phyloP scores from a whole-genome alignment of 2,888 invertebrate species.

The Orthosia cruda region DNA sequence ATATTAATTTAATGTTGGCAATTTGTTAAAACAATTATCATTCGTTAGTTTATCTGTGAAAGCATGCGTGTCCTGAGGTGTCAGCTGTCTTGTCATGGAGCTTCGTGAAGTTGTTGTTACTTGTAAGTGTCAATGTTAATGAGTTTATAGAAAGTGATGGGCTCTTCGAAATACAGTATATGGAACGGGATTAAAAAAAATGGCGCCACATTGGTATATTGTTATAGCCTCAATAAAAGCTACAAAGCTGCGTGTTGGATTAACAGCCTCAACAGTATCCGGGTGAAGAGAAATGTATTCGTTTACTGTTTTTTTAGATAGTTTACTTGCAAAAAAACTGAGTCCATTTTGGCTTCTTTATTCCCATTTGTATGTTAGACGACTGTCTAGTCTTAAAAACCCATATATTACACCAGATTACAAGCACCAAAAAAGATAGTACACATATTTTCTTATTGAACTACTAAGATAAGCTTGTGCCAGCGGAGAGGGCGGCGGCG shows the following conservation, averaged over 20 bases:
- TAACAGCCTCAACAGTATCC: neutral
- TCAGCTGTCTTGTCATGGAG: constrained; percentile 37
- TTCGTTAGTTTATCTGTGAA: constrained; percentile 47
- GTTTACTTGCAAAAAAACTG: neutral
- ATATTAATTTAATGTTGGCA: constrained; percentile 43
- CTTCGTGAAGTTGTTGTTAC: constrained; percentile 7
- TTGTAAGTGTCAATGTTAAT: constrained; percentile 29
- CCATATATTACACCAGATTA: constrained; percentile 5
- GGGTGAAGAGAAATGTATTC: neutral
- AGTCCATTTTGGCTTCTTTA: neutral
- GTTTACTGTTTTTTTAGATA: neutral
- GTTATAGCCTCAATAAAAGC: neutral
- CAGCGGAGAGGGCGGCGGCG: constrained; percentile 30
- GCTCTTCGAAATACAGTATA: neutral
- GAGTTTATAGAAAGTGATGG: neutral
- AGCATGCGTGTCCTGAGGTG: constrained; percentile 29
- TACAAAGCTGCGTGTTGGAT: too few relatives aligned
- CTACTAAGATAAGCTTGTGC: constrained; percentile 39
- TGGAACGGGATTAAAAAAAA: neutral
- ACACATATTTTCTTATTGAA: constrained; percentile 3
- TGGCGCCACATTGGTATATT: neutral
- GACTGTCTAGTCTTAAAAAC: constrained; percentile 6
- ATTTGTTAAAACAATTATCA: constrained; percentile 44
- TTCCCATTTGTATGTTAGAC: neutral
- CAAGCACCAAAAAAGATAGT: constrained; percentile 3